phyloP scores from a whole-genome alignment of 2,797 vertebrate species.

The Myiothlypis chrysogaster region DNA sequence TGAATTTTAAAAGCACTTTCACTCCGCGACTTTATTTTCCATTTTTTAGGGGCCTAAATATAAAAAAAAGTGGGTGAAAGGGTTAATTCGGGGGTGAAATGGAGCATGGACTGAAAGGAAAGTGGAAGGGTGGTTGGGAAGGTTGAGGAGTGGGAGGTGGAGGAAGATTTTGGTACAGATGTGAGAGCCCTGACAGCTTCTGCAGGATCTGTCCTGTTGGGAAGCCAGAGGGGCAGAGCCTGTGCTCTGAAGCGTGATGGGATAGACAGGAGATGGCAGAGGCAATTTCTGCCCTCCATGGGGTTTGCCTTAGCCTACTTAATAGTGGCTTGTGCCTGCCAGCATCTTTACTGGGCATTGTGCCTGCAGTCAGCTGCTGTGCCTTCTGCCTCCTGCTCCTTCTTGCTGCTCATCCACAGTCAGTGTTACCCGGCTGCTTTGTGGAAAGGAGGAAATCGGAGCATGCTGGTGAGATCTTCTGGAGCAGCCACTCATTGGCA shows the following conservation, averaged over 20 bases:
- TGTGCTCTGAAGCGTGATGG: accelerated
- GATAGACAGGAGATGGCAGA: not conserved
- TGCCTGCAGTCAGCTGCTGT: not conserved
- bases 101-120: not conserved
- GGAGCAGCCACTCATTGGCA: not conserved
- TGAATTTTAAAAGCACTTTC: not conserved
- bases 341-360: not conserved
- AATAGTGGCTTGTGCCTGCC: not conserved
- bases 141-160: accelerated
- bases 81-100: not conserved
- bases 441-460: not conserved
- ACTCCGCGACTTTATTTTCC: not conserved
- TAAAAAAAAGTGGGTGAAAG: not conserved
- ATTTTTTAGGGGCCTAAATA: not conserved
- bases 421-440: not conserved
- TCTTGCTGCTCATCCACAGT: not conserved
- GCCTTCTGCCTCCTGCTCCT: not conserved
- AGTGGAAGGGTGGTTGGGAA: not conserved
- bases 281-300: not conserved
- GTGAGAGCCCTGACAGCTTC: accelerated
- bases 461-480: not conserved
- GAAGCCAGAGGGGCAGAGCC: not conserved
- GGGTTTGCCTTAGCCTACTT: not conserved
- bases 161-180: not conserved
- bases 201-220: not conserved